A percentile compares a stretch with the other conserved stretches of the same genome.
Conservation (phyloP, 2,797 vertebrate species). For the Mormyrus proboscirostris region DNA sequence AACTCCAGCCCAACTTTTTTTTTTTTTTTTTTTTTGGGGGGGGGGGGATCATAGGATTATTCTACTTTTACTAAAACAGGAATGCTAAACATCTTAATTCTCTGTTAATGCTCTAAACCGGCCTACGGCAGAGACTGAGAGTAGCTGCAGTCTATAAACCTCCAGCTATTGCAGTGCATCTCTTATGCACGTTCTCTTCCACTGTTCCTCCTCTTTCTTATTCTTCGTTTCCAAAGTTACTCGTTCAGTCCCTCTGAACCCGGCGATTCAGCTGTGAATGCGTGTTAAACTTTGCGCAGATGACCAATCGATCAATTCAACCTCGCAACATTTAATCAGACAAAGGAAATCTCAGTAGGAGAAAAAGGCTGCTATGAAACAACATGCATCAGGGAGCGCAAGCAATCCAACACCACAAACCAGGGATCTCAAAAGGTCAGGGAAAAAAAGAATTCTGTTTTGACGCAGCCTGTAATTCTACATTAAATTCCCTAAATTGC, state of each 20-base stretch:
- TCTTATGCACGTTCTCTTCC: background rate
- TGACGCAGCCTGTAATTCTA: background rate
- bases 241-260: conserved; percentile 14
- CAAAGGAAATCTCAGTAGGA: background rate
- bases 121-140: conserved; percentile 61
- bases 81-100: conserved; percentile 63
- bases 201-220: background rate
- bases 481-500: background rate
- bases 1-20: conserved; percentile 19
- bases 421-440: background rate
- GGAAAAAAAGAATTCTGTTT: background rate
- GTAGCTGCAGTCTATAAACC: conserved; percentile 45
- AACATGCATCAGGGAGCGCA: background rate
- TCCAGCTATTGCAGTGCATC: background rate
- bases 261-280: background rate
- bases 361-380: background rate
- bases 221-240: conserved; percentile 23
- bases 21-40: background rate
- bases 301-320: background rate
- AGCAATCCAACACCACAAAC: background rate
- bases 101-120: conserved; percentile 66
- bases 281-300: background rate
- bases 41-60: conserved; percentile 45
- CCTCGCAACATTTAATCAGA: background rate
- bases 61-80: conserved; percentile 42